A percentile compares a stretch with the other conserved stretches of the same genome.
These are phyloP conservation scores for Erebia ligea DNA, from an alignment of 2,888 invertebrate species.

Conservation along the genomic window DNA sequence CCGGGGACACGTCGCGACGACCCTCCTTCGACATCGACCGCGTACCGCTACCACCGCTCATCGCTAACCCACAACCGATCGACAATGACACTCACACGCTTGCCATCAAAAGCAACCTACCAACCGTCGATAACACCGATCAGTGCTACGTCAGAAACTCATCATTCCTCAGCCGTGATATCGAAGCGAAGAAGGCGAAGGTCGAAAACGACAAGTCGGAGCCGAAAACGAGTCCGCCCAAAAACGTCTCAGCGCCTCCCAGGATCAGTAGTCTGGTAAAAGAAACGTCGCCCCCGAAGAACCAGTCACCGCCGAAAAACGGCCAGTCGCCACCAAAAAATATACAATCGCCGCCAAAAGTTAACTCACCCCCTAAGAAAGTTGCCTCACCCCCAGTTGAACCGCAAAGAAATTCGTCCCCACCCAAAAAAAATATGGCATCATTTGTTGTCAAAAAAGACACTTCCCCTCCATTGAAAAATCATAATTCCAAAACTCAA, in stretches of 20 bases:
- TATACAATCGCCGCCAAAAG: conserved; percentile 3
- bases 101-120: conserved; percentile 28
- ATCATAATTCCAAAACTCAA: conserved; percentile 24
- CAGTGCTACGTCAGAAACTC: conserved; percentile 63
- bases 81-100: conserved; percentile 40
- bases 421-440: conserved; percentile 36
- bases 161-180: conserved; percentile 65
- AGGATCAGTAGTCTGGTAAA: conserved; percentile 41
- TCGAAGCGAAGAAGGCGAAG: conserved; percentile 58
- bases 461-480: conserved; percentile 32
- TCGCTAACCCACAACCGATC: conserved; percentile 28
- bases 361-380: conserved; percentile 39
- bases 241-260: conserved; percentile 35
- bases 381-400: conserved; percentile 32
- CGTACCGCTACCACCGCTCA: conserved; percentile 3
- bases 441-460: conserved; percentile 27
- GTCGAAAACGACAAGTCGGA: conserved; percentile 37
- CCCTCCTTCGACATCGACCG: conserved; percentile 15
- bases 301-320: background rate
- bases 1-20: background rate
- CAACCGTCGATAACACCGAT: conserved; percentile 43
- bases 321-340: background rate
- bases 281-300: conserved; percentile 37
- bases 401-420: conserved; percentile 30
- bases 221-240: conserved; percentile 40